phyloP scores from a whole-genome alignment of 2,113 vertebrate genomes.

The Apus apus region DNA sequence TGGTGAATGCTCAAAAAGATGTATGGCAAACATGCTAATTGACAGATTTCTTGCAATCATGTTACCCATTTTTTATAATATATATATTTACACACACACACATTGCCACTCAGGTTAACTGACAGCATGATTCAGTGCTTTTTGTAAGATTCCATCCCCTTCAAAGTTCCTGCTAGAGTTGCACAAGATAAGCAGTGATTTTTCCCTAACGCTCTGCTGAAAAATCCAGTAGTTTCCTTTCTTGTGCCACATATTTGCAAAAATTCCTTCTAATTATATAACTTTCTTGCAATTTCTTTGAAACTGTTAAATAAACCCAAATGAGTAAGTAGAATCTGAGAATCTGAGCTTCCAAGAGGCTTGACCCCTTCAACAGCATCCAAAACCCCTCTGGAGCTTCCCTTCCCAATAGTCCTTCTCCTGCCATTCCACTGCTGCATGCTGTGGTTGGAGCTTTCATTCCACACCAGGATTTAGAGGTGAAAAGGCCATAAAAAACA shows the following conservation, averaged over 20 bases:
- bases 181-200: neutral
- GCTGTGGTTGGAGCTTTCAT: fast-evolving
- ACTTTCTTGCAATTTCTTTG: neutral
- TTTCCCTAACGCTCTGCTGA: neutral
- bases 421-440: neutral
- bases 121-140: neutral
- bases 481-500: neutral
- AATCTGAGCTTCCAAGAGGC: neutral
- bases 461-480: neutral
- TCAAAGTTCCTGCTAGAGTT: neutral
- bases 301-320: neutral
- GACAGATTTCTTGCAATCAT: constrained; percentile 13
- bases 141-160: neutral
- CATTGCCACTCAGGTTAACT: neutral
- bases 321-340: neutral
- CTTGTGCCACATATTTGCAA: neutral
- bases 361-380: neutral
- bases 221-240: neutral
- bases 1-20: constrained; percentile 23
- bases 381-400: neutral
- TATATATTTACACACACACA: neutral
- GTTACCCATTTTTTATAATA: neutral
- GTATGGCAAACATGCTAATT: constrained; percentile 24
- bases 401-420: neutral
- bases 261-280: neutral